These are phyloP conservation scores for Drosophila borealis DNA, from an alignment of 2,888 invertebrate genomes.

Conservation along the genomic window DNA sequence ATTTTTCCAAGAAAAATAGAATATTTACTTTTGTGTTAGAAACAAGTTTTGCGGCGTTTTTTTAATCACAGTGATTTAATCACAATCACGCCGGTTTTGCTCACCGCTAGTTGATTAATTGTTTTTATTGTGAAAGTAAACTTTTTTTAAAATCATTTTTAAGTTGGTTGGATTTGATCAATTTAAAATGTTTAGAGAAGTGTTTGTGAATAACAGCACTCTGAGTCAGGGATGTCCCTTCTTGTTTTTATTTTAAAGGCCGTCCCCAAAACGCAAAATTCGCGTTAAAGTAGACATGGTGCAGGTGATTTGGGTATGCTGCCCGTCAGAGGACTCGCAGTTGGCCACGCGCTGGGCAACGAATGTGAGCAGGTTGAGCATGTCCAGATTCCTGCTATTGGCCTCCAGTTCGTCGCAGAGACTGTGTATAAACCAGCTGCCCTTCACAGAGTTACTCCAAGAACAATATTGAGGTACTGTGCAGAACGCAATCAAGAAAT, in stretches of 20 bases:
- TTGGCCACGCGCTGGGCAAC: constrained; percentile 94
- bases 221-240: no score
- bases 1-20: no score
- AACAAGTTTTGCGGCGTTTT: no score
- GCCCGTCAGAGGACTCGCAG: constrained; percentile 95
- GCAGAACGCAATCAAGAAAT: constrained; percentile 96
- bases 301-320: constrained; percentile 96
- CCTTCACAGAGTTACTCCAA: constrained; percentile 95
- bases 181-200: no score
- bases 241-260: constrained; percentile 34
- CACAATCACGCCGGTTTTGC: no score
- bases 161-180: no score
- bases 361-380: constrained; percentile 93
- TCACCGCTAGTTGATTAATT: no score
- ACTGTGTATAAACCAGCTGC: constrained; percentile 98
- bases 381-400: constrained; percentile 89
- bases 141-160: no score
- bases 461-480: constrained; percentile 97
- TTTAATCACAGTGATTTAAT: no score
- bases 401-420: constrained; percentile 91
- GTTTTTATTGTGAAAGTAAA: no score
- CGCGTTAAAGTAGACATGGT: constrained; percentile 96
- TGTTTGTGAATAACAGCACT: neutral
- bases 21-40: no score
- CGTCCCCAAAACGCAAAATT: constrained; percentile 88